Conservation (phyloP, 2,797 vertebrate genomes). For the Rhynchotus rufescens region DNA sequence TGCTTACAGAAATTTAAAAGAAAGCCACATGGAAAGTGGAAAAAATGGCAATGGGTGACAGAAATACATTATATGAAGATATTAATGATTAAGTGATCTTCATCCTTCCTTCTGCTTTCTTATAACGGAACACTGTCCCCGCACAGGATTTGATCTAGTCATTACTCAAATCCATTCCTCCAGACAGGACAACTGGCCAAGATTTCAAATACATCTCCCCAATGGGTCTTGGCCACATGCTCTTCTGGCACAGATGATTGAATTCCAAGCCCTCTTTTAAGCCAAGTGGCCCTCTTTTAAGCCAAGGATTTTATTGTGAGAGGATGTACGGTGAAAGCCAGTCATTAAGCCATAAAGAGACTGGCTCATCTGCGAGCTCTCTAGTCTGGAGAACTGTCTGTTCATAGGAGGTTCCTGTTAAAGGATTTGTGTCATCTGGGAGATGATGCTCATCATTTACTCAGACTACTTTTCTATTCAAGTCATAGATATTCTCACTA, state of each 20-base stretch:
- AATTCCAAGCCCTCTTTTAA: slow-evolving; percentile 4
- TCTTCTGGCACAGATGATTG: neutral
- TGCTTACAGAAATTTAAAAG: neutral
- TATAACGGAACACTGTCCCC: neutral
- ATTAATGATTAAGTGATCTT: neutral
- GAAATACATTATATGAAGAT: neutral
- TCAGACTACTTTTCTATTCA: neutral
- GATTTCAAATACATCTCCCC: neutral
- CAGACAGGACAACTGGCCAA: neutral
- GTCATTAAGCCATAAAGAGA: neutral
- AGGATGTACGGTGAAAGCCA: neutral
- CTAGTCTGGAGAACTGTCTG: neutral
- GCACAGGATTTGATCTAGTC: neutral
- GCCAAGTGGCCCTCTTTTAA: neutral
- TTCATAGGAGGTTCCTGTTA: neutral
- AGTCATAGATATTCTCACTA: neutral
- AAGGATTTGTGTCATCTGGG: neutral
- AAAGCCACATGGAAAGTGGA: neutral
- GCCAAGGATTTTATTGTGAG: neutral
- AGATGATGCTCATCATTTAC: neutral
- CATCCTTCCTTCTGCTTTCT: neutral
- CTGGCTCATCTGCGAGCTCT: neutral
- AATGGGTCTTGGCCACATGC: neutral
- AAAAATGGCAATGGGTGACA: neutral
- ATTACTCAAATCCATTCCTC: neutral